phyloP scores from a whole-genome alignment of 2,888 invertebrate genomes.

The Hyalella azteca region DNA sequence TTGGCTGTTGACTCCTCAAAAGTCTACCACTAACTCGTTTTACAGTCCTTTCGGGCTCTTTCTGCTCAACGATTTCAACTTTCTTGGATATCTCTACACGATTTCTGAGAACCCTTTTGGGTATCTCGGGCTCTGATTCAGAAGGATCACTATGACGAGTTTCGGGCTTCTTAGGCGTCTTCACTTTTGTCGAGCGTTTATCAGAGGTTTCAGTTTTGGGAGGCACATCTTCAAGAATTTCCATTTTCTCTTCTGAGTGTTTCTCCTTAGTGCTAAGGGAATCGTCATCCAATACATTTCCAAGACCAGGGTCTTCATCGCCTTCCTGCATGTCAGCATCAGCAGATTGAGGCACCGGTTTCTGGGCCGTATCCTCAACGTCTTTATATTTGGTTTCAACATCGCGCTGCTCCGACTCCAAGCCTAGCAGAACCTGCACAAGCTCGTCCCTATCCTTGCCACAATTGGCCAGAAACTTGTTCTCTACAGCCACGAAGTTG shows the following conservation, averaged over 20 bases:
- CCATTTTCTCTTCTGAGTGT: not conserved
- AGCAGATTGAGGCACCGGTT: not conserved
- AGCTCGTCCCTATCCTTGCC: conserved; percentile 29
- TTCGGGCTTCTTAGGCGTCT: not conserved
- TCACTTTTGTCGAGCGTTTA: no score
- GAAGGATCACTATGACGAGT: not conserved
- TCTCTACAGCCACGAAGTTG: conserved; percentile 30
- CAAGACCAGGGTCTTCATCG: not conserved
- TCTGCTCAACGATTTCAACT: not conserved
- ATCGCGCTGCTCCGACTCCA: not conserved
- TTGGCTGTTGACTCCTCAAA: not conserved
- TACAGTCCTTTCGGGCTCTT: not conserved
- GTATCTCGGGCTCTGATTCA: not conserved
- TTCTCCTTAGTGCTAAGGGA: not conserved
- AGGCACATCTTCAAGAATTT: not conserved
- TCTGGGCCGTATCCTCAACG: not conserved
- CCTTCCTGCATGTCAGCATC: not conserved
- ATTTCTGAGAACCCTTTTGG: not conserved
- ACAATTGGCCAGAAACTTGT: conserved; percentile 8
- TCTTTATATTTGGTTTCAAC: not conserved
- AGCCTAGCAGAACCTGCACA: not conserved
- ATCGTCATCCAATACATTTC: not conserved
- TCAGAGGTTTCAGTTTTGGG: no score
- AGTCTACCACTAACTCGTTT: not conserved
- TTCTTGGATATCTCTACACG: not conserved